These are phyloP conservation scores for Polyommatus icarus DNA, from an alignment of 2,888 invertebrate genomes.

Conservation along the genomic window DNA sequence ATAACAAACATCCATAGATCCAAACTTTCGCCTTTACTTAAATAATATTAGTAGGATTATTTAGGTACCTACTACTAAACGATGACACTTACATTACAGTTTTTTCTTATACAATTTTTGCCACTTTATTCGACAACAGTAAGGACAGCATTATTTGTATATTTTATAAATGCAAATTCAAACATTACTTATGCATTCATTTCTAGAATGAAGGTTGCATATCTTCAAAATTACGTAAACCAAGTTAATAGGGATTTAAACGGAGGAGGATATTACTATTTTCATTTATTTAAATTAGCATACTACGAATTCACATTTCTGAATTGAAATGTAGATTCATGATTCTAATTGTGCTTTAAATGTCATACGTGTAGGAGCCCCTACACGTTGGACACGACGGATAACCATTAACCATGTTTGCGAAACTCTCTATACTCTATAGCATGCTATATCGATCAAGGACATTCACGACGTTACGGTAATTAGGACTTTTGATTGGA, in stretches of 20 bases:
- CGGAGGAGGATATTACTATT: constrained; percentile 18
- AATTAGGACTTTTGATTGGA: no score
- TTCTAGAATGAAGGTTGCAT: constrained; percentile 32
- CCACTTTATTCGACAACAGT: neutral
- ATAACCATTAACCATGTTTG: neutral
- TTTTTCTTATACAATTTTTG: no score
- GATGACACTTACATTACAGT: no score
- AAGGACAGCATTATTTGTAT: constrained; percentile 31
- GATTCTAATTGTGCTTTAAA: neutral
- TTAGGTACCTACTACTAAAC: no score
- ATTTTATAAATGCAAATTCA: constrained; percentile 33
- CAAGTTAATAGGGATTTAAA: constrained; percentile 28
- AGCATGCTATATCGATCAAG: no score
- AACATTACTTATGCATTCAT: constrained; percentile 33
- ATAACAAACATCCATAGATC: no score
- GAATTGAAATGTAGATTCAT: constrained; percentile 4
- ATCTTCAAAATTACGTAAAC: constrained; percentile 31
- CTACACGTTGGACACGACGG: neutral
- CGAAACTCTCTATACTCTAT: no score
- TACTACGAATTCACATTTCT: neutral
- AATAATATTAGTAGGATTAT: no score
- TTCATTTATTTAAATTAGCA: constrained; percentile 26
- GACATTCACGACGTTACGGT: no score
- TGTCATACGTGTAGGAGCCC: neutral
- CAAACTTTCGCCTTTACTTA: no score